A percentile compares a stretch with the other conserved stretches of the same genome.
Conservation (phyloP, 2,797 vertebrate species). For the Sebastes steindachneri region DNA sequence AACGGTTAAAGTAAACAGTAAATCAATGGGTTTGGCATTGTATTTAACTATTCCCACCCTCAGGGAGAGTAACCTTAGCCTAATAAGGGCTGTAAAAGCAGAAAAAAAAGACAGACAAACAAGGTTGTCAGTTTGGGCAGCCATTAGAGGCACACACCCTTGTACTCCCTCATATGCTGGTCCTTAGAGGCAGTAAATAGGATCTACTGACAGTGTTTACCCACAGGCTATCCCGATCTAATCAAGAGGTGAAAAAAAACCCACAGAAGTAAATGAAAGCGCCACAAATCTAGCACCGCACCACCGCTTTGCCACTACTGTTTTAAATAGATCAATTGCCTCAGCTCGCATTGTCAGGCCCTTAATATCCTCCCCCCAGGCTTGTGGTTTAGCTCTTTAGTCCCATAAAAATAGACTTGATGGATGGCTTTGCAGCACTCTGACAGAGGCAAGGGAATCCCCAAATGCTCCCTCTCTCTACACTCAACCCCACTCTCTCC, state of each 20-base stretch:
- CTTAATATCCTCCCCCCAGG: constrained; percentile 70
- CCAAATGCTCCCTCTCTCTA: constrained; percentile 43
- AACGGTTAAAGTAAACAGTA: neutral
- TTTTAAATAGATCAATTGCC: constrained; percentile 77
- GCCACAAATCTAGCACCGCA: constrained; percentile 63
- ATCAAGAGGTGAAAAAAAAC: constrained; percentile 62
- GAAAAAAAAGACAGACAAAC: constrained; percentile 13
- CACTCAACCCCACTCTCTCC: neutral
- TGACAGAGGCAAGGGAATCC: constrained; percentile 68
- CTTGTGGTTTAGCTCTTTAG: constrained; percentile 72
- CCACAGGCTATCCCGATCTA: constrained; percentile 64
- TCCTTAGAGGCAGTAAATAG: constrained; percentile 52
- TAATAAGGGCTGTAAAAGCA: constrained; percentile 24
- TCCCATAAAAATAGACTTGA: constrained; percentile 75
- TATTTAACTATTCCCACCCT: constrained; percentile 22
- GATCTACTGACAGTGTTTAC: constrained; percentile 61
- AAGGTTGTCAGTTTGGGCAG: constrained; percentile 20
- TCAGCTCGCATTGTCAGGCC: constrained; percentile 63
- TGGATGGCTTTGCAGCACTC: constrained; percentile 68
- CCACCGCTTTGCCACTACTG: constrained; percentile 38
- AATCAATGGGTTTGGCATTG: constrained; percentile 3
- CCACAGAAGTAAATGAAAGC: constrained; percentile 66
- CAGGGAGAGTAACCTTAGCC: neutral
- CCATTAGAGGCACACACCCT: constrained; percentile 34
- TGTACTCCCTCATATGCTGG: constrained; percentile 32